These are phyloP conservation scores for Petrolisthes manimaculis DNA, from an alignment of 2,888 invertebrate species.

Conservation along the genomic window DNA sequence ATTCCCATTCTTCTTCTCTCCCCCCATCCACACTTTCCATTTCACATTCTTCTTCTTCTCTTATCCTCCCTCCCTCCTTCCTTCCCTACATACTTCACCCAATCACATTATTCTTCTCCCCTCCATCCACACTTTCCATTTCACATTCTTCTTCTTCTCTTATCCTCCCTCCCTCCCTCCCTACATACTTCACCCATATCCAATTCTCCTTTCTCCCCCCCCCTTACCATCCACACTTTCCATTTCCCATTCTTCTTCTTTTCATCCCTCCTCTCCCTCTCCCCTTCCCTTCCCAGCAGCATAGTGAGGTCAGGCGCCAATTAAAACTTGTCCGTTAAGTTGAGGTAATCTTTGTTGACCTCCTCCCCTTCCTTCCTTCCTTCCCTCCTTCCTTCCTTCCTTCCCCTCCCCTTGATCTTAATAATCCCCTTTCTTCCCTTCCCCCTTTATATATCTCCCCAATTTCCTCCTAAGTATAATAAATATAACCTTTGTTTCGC, in stretches of 20 bases:
- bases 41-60: neutral
- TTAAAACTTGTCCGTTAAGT: slow-evolving; percentile 40
- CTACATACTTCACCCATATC: neutral
- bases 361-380: neutral
- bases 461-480: neutral
- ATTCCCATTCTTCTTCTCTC: neutral
- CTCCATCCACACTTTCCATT: neutral
- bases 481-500: neutral
- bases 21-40: neutral
- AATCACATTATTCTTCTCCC: too few species aligned
- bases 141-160: neutral
- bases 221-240: too few species aligned
- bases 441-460: neutral
- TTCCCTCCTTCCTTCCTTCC: neutral
- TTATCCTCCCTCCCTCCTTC: neutral
- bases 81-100: neutral
- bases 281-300: slow-evolving; percentile 26
- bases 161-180: neutral
- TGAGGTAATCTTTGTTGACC: slow-evolving; percentile 34
- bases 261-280: neutral
- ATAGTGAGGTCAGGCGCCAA: slow-evolving; percentile 34
- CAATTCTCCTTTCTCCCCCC: neutral
- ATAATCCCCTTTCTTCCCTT: neutral
- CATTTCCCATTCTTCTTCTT: neutral
- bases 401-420: neutral